phyloP scores from a whole-genome alignment of 2,888 invertebrate species.

The Chrysina gloriosa region DNA sequence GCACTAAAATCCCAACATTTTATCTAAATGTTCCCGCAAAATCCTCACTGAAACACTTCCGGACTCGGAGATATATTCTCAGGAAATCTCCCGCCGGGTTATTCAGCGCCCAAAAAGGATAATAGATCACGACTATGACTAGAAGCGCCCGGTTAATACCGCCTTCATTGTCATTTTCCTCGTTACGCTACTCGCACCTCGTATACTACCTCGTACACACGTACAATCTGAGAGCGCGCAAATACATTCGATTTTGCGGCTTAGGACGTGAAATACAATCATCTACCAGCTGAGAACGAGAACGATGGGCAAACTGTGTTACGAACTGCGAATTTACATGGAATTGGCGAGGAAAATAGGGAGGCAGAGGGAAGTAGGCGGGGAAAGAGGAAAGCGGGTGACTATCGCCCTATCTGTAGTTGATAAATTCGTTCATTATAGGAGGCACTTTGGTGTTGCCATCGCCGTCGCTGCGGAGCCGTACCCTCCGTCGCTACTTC shows the following conservation, averaged over 20 bases:
- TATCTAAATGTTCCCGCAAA: too few species aligned
- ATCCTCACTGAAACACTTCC: too few species aligned
- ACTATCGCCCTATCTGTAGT: slow-evolving; percentile 21
- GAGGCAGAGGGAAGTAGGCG: background rate
- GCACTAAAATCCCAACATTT: too few species aligned
- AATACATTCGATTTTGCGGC: slow-evolving; percentile 22
- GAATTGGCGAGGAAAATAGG: slow-evolving; percentile 2
- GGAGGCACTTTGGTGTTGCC: slow-evolving; percentile 8
- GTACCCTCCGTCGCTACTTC: too few species aligned
- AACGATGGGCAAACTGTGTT: slow-evolving; percentile 20
- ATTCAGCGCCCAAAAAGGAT: background rate
- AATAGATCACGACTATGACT: background rate
- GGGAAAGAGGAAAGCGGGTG: background rate
- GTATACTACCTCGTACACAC: background rate
- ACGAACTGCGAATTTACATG: background rate
- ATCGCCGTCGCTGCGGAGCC: background rate
- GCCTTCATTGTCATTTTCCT: background rate
- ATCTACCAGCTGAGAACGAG: background rate
- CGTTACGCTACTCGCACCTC: too few species aligned
- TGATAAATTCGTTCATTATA: slow-evolving; percentile 34
- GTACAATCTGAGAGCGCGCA: background rate
- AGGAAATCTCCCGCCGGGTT: background rate
- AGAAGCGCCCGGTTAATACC: background rate
- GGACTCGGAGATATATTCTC: background rate
- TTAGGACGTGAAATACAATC: slow-evolving; percentile 10